Base-by-base conservation (phyloP, 2,113 vertebrate species). In the Seriola quinqueradiata region DNA sequence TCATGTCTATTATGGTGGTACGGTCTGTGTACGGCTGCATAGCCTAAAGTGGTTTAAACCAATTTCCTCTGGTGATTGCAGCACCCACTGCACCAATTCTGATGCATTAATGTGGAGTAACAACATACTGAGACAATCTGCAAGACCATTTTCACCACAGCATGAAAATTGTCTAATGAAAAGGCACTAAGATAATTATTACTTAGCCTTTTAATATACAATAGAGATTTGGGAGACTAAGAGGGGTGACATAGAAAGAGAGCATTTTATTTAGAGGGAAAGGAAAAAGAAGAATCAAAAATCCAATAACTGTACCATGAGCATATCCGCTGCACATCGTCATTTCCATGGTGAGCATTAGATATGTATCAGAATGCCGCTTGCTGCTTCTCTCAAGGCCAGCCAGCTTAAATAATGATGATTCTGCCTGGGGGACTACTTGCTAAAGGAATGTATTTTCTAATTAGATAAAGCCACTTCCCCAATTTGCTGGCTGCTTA, bases 391-490 rank as follows among this genome's bases (percentile, higher is more conserved):
- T 93, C 93, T 86, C 89, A 94, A 92, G 94, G 91, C 92, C 88
- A 89, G 85, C 83, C 82, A 92, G 90, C 86, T 93, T 93, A 94
- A 95, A 95, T 94, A 94, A 95, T 91, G 92, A 93, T 91, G 93
- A 94, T 92, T 94, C 84, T 74, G 94, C 94, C 92, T 68, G 52
- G 69, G 93, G 94, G 94, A 91, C 81, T 76, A 85, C 90, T 86
- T 85, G 89, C 94, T 93, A 92, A 93, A 93, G 88, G 92, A 95
- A 92, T 91, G 83, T 90, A 85, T 95, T 94, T 93, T 93, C 92
- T 95, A 96, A 95, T 95, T 94, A 95, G 90, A 94, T 93, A 93
- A 94, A 93, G 90, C 91, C 87, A 92, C 92, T 93, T 94, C 93
- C 91, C 87, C 94, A 94, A 92, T 95, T 95, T 95, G 89, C 87